These are phyloP conservation scores for Oreochromis spilurus DNA, from an alignment of 2,113 vertebrate species.

Conservation along the genomic window DNA sequence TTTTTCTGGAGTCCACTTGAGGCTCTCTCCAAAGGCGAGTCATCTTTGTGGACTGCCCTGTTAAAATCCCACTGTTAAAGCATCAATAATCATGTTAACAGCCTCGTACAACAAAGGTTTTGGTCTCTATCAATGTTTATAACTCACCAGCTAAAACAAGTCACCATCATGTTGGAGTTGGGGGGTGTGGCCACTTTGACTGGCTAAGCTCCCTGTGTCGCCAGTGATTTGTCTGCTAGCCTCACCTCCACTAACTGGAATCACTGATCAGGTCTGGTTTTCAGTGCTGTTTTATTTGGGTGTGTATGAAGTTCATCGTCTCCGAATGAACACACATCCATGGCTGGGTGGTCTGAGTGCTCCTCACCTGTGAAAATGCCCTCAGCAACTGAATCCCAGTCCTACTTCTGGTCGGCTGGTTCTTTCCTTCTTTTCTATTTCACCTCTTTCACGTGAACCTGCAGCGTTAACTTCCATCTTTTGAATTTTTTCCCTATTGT, in stretches of 20 bases:
- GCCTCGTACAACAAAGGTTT: not conserved
- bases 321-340: not conserved
- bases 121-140: not conserved
- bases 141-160: not conserved
- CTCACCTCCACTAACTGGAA: not conserved
- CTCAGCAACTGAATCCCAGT: not conserved
- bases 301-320: not conserved
- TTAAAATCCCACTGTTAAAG: not conserved
- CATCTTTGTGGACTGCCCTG: not conserved
- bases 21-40: not conserved
- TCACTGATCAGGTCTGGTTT: fast-evolving
- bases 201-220: not conserved
- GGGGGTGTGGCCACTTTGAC: not conserved
- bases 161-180: not conserved
- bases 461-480: not conserved
- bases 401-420: fast-evolving
- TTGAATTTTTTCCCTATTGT: not conserved
- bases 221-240: not conserved
- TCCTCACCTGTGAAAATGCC: not conserved
- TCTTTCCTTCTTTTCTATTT: fast-evolving
- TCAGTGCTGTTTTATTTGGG: fast-evolving
- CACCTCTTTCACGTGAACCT: not conserved
- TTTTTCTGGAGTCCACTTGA: not conserved
- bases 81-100: not conserved
- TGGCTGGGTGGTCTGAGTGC: not conserved